phyloP scores from a whole-genome alignment of 1,140 invertebrate genomes.

The Halictus rubicundus region DNA sequence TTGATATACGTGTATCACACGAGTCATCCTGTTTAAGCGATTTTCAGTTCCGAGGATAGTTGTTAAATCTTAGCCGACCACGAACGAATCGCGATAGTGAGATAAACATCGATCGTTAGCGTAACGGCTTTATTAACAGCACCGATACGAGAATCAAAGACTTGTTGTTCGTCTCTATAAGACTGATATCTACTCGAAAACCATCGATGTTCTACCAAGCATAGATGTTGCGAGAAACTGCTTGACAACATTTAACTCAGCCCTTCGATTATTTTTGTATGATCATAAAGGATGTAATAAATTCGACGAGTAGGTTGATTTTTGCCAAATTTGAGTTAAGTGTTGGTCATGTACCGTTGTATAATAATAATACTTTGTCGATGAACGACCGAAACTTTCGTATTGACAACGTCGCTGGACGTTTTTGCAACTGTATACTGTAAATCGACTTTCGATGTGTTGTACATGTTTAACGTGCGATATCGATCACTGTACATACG shows the following conservation, averaged over 20 bases:
- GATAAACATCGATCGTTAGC: not conserved
- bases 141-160: constrained; percentile 17
- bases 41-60: no score
- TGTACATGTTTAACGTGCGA: not conserved
- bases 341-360: not conserved
- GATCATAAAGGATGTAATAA: not conserved
- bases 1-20: no score
- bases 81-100: not conserved
- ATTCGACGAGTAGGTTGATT: not conserved
- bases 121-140: not conserved
- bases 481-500: not conserved
- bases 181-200: constrained; percentile 19
- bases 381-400: not conserved
- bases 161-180: constrained; percentile 16
- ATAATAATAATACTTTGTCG: not conserved
- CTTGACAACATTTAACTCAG: not conserved
- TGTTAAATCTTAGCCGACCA: not conserved
- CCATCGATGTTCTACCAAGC: not conserved
- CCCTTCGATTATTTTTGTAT: not conserved
- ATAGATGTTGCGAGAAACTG: not conserved
- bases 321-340: not conserved
- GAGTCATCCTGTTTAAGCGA: no score
- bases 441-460: not conserved
- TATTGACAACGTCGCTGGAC: not conserved
- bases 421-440: constrained; percentile 20